Conservation (phyloP, 1,140 invertebrate genomes). For the Sarcophaga bullata region DNA sequence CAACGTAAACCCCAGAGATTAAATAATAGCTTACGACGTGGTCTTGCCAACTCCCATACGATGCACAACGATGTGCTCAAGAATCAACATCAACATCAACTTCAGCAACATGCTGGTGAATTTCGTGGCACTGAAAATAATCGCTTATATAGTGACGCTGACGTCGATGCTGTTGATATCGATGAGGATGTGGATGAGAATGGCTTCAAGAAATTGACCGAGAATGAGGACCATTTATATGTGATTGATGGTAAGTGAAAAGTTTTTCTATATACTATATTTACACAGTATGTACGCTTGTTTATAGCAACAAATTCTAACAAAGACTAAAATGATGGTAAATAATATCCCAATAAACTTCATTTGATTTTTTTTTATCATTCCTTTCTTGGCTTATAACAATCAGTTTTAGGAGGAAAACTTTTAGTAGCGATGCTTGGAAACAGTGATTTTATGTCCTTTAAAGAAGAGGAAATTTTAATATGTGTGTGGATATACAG, state of each 20-base stretch:
- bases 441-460: too few species aligned
- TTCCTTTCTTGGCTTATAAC: neutral
- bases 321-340: neutral
- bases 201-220: constrained; percentile 54
- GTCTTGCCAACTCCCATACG: neutral
- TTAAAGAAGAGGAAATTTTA: too few species aligned
- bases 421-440: too few species aligned
- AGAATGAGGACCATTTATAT: constrained; percentile 57
- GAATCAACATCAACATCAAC: neutral
- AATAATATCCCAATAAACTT: neutral
- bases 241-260: constrained; percentile 53
- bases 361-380: neutral
- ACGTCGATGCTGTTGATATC: constrained; percentile 13
- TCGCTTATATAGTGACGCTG: constrained; percentile 1
- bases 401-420: too few species aligned
- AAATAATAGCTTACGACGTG: constrained; percentile 18
- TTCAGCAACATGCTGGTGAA: neutral
- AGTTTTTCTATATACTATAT: neutral
- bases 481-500: too few species aligned
- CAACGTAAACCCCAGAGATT: constrained; percentile 16
- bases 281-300: neutral
- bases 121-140: constrained; percentile 11
- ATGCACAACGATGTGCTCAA: neutral
- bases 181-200: constrained; percentile 51
- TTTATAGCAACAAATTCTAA: neutral